Conservation (phyloP, 2,888 invertebrate genomes). For the Tetragonula carbonaria region DNA sequence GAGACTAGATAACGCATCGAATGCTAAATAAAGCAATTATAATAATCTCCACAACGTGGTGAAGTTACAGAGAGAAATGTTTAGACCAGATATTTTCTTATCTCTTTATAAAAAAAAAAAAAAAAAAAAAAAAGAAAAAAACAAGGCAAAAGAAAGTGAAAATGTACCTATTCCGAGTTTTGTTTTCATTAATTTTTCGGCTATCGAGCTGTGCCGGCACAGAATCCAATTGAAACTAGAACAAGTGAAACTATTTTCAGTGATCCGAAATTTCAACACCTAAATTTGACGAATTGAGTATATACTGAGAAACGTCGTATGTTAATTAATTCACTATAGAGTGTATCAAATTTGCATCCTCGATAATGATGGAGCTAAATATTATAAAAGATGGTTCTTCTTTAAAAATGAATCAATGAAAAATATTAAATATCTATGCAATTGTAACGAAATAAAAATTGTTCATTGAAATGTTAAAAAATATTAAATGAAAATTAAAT, state of each 20-base stretch:
- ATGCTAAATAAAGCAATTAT: slow-evolving; percentile 16
- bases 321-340: neutral
- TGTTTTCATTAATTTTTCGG: neutral
- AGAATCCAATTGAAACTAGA: neutral
- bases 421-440: neutral
- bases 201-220: neutral
- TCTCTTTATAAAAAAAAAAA: neutral
- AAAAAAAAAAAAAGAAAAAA: neutral
- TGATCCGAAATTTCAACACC: neutral
- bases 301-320: neutral
- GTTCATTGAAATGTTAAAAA: neutral
- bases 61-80: neutral
- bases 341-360: neutral
- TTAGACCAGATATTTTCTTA: too few species aligned
- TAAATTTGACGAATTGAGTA: neutral
- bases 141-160: neutral
- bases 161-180: neutral
- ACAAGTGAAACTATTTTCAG: neutral
- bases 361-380: neutral
- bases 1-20: slow-evolving; percentile 26
- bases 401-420: neutral
- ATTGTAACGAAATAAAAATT: neutral
- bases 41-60: neutral
- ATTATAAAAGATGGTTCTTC: neutral
- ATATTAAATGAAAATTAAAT: too few species aligned